A percentile compares a stretch with the other conserved stretches of the same genome.
Conservation (phyloP, 2,113 vertebrate genomes). For the Rynchops niger region DNA sequence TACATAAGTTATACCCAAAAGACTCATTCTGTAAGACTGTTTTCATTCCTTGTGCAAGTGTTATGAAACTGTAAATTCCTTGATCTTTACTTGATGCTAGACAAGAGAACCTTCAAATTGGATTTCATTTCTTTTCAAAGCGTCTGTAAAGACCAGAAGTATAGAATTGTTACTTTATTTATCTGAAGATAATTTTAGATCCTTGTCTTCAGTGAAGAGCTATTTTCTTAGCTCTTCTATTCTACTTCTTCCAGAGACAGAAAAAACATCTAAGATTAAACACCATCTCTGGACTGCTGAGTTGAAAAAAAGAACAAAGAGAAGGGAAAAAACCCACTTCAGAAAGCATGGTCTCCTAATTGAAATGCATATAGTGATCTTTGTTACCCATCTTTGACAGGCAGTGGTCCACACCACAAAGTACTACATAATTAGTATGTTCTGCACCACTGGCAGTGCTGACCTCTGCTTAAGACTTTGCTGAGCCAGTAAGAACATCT, state of each 20-base stretch:
- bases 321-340: not conserved
- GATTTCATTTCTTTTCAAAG: not conserved
- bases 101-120: not conserved
- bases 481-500: not conserved
- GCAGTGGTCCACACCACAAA: not conserved
- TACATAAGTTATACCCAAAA: not conserved
- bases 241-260: not conserved
- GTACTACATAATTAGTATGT: constrained; percentile 26
- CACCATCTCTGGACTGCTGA: not conserved
- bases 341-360: not conserved
- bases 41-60: not conserved
- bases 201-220: not conserved
- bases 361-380: constrained; percentile 25
- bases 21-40: not conserved
- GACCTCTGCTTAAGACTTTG: constrained; percentile 11
- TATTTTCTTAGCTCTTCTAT: not conserved
- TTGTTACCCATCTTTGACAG: constrained; percentile 5
- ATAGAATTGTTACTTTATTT: not conserved
- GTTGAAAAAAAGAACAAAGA: not conserved
- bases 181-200: not conserved
- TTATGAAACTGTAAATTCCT: not conserved
- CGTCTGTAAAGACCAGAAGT: not conserved
- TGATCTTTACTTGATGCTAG: not conserved
- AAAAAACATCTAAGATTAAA: not conserved
- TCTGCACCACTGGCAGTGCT: not conserved